Evolutionary conservation across 2,113 vertebrate species (phyloP).

Genomic region (Cephalopholis sonnerati): DNA sequence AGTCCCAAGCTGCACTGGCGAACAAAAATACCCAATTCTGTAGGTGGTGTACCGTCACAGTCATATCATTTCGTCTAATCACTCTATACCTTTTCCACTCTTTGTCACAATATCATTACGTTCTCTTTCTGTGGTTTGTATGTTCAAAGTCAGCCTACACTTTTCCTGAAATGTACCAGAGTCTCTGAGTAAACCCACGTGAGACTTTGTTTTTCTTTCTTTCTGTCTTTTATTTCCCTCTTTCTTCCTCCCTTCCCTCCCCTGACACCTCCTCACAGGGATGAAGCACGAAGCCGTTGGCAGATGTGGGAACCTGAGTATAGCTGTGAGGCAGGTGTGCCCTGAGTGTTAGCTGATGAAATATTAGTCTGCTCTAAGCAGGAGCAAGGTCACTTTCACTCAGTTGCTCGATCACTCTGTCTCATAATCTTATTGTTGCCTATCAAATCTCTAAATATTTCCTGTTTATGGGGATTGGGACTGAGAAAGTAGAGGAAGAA

Average conservation of each 20-base stretch:
- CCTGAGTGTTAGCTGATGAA: conserved; percentile 72
- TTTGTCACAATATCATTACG: conserved; percentile 2
- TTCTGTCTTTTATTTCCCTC: conserved; percentile 31
- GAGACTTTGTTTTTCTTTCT: conserved; percentile 39
- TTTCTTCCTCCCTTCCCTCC: conserved; percentile 28
- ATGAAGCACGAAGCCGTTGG: conserved; percentile 59
- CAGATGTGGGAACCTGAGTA: conserved; percentile 63
- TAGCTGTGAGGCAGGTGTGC: conserved; percentile 75
- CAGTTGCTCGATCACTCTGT: conserved; percentile 10
- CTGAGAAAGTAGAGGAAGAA: not conserved
- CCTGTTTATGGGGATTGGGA: not conserved
- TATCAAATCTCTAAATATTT: not conserved
- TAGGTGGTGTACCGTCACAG: conserved; percentile 28
- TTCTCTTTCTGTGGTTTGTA: conserved; percentile 20
- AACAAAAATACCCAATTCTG: not conserved
- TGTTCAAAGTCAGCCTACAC: conserved; percentile 48
- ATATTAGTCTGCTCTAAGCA: conserved; percentile 55
- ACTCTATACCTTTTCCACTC: not conserved
- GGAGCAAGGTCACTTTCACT: conserved; percentile 65
- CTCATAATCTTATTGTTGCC: conserved; percentile 17
- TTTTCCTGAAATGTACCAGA: conserved; percentile 26
- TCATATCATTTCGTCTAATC: not conserved
- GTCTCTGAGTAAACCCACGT: conserved; percentile 39
- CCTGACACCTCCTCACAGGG: conserved; percentile 53
- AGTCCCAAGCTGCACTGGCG: not conserved